Base-by-base conservation (phyloP, 2,797 vertebrate species). In the Podarcis siculus region DNA sequence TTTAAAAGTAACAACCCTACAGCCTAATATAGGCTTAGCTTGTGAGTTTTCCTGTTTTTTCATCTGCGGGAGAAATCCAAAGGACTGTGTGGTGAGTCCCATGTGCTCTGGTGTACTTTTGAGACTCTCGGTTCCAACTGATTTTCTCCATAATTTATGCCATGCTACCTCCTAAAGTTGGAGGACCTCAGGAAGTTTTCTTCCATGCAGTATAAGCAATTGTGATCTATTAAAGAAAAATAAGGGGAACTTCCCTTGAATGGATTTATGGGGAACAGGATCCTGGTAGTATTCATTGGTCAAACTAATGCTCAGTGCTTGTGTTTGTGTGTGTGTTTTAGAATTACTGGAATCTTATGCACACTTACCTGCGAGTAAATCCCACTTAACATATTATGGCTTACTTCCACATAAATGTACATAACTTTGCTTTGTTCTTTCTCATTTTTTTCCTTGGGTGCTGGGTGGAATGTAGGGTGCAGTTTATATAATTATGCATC, bases 391-490 rank as follows among this genome's bases (percentile, higher is more conserved):
- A 13, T 21, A 72, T 6, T 13, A 32, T 15, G 32, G 35, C 19
- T 83, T 69, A n/a, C 69, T 72, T 72, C n/a, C 32, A 58, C 3
- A 21, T 72, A 82, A 23, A 64, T 19, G 61, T 64, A 21, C 21
- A 7, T 64, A 64, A 23, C 21, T 80, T 0, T 58, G 23, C 15
- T 85, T 66, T 87, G 0, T 1, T 82, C 85, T 85, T 12, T 7
- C 5, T 30, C 10, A 27, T 87, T 86, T 35, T 85, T 90, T 72
- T 49, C 0, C n/a, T 85, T 91, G 75, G 82, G 87, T 37, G 61
- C 23, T 4, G 75, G 67, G 89, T 90, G 83, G 82, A 5, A 64
- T 64, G 61, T 64, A 12, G 15, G 45, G 85, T 77, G 85, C 73
- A 6, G 82, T 80, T 55, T 61, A 9, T 9, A 19, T 35, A 19